These are phyloP conservation scores for Galaxias olidus DNA, from an alignment of 2,797 vertebrate species.

Conservation along the genomic window DNA sequence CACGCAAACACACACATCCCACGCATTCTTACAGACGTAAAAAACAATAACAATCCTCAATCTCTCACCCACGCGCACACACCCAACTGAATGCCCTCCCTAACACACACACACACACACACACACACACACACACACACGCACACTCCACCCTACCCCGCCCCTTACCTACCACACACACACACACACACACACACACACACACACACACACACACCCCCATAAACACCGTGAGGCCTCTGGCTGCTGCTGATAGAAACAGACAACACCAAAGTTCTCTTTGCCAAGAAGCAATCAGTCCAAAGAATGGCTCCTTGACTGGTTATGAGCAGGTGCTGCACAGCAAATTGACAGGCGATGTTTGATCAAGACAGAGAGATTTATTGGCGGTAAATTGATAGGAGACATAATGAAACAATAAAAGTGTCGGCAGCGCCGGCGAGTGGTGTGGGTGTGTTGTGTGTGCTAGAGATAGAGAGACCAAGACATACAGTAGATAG, in stretches of 20 bases:
- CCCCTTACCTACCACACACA: background rate
- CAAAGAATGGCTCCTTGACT: conserved; percentile 53
- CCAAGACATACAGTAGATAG: too few species aligned
- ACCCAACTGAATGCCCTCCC: conserved; percentile 23
- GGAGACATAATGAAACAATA: conserved; percentile 67
- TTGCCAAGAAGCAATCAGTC: conserved; percentile 59
- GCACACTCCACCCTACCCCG: background rate
- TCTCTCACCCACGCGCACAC: background rate
- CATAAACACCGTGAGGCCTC: conserved; percentile 43
- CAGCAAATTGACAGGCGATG: conserved; percentile 58
- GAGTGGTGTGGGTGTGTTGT: background rate
- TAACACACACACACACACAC: conserved; percentile 19
- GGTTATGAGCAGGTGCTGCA: conserved; percentile 67
- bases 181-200: conserved; percentile 13
- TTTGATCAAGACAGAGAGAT: conserved; percentile 62
- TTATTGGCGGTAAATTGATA: conserved; percentile 64
- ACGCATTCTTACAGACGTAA: conserved; percentile 32
- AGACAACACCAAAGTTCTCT: conserved; percentile 50
- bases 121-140: conserved; percentile 1
- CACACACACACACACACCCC: conserved; percentile 25
- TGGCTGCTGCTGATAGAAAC: conserved; percentile 50
- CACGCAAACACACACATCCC: conserved; percentile 46
- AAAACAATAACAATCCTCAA: conserved; percentile 1
- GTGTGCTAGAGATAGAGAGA: too few species aligned
- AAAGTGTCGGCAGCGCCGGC: conserved; percentile 46